phyloP scores from a whole-genome alignment of 2,797 vertebrate genomes.

The Pantherophis vulpinus region DNA sequence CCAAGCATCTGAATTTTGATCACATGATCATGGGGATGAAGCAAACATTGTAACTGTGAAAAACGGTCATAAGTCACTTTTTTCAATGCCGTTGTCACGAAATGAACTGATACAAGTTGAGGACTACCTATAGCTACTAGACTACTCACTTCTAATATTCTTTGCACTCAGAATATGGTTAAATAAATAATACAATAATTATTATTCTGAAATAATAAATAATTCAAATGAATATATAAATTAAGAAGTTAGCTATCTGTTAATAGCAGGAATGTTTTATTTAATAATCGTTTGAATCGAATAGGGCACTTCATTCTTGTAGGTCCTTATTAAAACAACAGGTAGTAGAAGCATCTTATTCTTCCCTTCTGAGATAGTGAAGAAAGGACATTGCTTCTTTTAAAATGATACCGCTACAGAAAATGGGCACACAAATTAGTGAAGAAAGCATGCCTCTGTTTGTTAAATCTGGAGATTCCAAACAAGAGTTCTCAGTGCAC shows the following conservation, averaged over 20 bases:
- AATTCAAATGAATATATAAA: neutral
- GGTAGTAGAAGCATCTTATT: neutral
- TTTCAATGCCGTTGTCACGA: neutral
- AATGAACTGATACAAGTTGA: neutral
- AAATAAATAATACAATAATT: neutral
- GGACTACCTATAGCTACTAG: neutral
- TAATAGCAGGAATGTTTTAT: neutral
- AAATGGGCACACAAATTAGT: neutral
- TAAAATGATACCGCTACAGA: neutral
- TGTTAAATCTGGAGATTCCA: neutral
- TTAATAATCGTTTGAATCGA: neutral
- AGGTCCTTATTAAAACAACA: neutral
- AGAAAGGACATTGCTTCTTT: neutral
- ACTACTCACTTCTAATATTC: neutral
- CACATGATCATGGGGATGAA: neutral
- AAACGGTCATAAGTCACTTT: neutral
- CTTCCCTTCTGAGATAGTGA: neutral
- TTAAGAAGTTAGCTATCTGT: neutral
- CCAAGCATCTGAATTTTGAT: neutral
- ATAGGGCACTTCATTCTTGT: neutral
- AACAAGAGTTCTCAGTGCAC: neutral
- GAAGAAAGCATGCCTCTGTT: neutral
- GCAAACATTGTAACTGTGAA: neutral
- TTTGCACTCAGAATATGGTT: accelerated
- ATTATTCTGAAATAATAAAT: neutral